Percentiles rank a stretch among this genome's conserved stretches.
phyloP scores from a whole-genome alignment of 53 echinoderm and acorn worm genomes.

The Holothuria leucospilota region DNA sequence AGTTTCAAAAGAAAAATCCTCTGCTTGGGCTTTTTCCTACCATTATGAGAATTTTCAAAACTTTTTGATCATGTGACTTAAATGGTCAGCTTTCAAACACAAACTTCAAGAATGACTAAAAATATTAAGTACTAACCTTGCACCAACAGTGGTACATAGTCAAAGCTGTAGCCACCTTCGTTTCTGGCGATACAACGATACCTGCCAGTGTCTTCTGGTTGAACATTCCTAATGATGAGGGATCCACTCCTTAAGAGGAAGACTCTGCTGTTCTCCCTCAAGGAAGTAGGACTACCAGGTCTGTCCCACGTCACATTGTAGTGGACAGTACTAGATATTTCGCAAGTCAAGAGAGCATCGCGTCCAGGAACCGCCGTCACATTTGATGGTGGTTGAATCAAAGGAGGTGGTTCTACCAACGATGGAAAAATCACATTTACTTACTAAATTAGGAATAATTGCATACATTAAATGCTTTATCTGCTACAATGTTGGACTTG shows the following conservation, averaged over 20 bases:
- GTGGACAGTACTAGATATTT: slow-evolving; percentile 74
- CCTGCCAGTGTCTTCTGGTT: slow-evolving; percentile 69
- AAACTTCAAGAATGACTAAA: neutral
- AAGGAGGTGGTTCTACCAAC: slow-evolving; percentile 83
- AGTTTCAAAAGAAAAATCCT: too few species aligned
- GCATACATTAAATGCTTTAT: too few species aligned
- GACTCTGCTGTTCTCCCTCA: slow-evolving; percentile 81
- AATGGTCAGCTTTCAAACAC: too few species aligned
- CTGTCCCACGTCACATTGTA: slow-evolving; percentile 96
- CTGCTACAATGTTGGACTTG: too few species aligned
- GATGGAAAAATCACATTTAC: too few species aligned
- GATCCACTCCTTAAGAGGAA: slow-evolving; percentile 74
- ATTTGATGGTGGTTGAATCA: slow-evolving; percentile 65
- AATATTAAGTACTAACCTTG: slow-evolving; percentile 63
- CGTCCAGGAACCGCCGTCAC: slow-evolving; percentile 80
- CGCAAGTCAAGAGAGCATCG: slow-evolving; percentile 79
- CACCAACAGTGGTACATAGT: slow-evolving; percentile 74
- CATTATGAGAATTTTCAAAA: too few species aligned
- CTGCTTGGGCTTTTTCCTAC: too few species aligned
- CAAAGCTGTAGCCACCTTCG: slow-evolving; percentile 79
- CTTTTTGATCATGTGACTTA: too few species aligned
- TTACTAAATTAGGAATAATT: too few species aligned
- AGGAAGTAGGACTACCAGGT: slow-evolving; percentile 69
- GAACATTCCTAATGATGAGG: slow-evolving; percentile 65
- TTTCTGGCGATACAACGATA: slow-evolving; percentile 84